Evolutionary conservation across 2,888 invertebrate genomes (phyloP), one percentile per base, ranked within the genome.

Genomic region (Eupithecia insigniata): DNA sequence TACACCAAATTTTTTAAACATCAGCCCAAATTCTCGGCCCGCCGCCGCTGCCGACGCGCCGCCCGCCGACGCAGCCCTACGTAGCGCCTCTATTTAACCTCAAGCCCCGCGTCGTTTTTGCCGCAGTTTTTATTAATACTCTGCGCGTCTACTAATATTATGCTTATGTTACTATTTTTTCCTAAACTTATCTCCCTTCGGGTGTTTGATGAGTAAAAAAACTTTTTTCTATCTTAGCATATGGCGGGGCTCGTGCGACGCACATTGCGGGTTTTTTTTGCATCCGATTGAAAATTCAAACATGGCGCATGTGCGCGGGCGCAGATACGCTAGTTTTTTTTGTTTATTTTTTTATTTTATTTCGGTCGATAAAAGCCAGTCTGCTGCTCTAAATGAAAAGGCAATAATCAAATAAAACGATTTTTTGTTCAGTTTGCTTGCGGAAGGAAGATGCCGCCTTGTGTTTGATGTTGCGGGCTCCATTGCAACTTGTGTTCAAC

Each of bases 201-300:
- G 87, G 89, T 89, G 90, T 91, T 89, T 90, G 90, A 91, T 92
- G 90, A 87, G 82, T 86, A 88, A 90, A 90, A 91, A 91, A 88
- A 85, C 79, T 81, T 88, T 90, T 92, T 90, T 90, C 85, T 86
- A 62, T 79, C 70, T 79, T 76, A 79, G 79, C 92, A 92, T 90
- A 92, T 92, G 92, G 89, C 85, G 85, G 80, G 85, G 92, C 93
- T 92, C 93, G 93, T 92, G 93, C 92, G 84, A 80, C 79, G 86
- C 93, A 93, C 93, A 93, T 92, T 93, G 92, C 92, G 92, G 84
- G 34, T 90, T 93, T 93, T 93, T 93, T 93, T 92, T 88, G 90
- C 92, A 93, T 93, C 93, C 93, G 91, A 92, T 92, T 91, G 87
- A 90, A 51, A 91, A 90, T 88, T 88, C 85, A 91, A 93, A 92